Evolutionary conservation across 2,888 invertebrate species (phyloP), one percentile per base, ranked within the genome.

Genomic region (Heliconius sara): DNA sequence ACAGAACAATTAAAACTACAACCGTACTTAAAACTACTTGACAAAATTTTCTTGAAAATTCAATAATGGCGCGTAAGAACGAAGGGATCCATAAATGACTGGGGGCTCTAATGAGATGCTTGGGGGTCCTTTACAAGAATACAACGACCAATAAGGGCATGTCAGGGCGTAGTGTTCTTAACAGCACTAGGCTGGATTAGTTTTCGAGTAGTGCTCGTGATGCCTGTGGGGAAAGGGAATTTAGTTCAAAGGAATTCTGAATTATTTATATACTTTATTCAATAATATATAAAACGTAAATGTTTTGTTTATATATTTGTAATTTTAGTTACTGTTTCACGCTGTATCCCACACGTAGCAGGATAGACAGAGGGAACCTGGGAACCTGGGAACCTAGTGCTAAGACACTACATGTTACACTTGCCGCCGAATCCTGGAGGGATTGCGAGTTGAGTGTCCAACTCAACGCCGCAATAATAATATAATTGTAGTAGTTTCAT

Each of bases 151-250:
- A 93, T 93, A 91, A 91, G 88, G 83, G 89, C 84, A 86, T 88
- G 89, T 89, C 88, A 90, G 87, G 87, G 83, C 87, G 86, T 88
- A 90, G 89, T 87, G 88, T 89, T 89, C 92, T 92, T 92, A 94
- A 92, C 88, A 91, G 92, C 91, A 93, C 93, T 93, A 93, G 90
- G 90, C 91, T 89, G 93, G 93, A 93, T 94, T 94, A 93, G 93
- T 93, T 94, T 92, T 92, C 89, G 91, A 93, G 93, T 90, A 90
- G 88, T 85, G 85, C 89, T 89, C 89, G 93, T 93, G 94, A 93
- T 92, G 88, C 87, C 84, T 85, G 86, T 84, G 88, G 90, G 89
- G 89, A 87, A 88, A 84, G 80, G 85, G 89, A 87, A 60, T 73
- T n/a, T 57, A 27, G 34, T 65, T 63, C 63, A 74, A 39, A 63